phyloP scores from a whole-genome alignment of 2,888 invertebrate genomes.

The Diplolepis rosae region DNA sequence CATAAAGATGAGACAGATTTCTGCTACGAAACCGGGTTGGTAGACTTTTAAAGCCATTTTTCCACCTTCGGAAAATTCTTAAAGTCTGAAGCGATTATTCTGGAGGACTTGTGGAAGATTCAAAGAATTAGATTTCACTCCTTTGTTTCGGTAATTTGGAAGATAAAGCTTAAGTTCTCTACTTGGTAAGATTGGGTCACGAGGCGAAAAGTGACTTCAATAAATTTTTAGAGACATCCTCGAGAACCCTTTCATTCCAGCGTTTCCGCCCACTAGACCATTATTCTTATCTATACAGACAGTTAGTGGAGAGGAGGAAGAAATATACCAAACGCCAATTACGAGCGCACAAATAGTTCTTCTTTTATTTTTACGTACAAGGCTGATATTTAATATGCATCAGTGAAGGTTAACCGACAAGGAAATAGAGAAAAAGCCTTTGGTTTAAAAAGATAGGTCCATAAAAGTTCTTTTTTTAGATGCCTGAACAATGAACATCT shows the following conservation, averaged over 20 bases:
- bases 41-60: conserved; percentile 1
- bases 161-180: conserved; percentile 2
- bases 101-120: not conserved
- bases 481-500: not conserved
- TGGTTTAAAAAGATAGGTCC: not conserved
- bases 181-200: conserved; percentile 35
- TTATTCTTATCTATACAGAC: conserved; percentile 29
- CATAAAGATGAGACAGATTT: conserved; percentile 30
- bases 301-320: not conserved
- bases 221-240: conserved; percentile 34
- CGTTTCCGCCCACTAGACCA: conserved; percentile 25
- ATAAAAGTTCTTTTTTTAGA: not conserved
- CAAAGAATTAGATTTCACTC: not conserved
- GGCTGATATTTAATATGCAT: conserved; percentile 8
- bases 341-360: conserved; percentile 8
- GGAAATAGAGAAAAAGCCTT: not conserved
- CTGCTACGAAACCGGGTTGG: not conserved
- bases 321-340: conserved; percentile 23
- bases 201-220: conserved; percentile 33
- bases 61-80: not conserved
- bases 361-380: not conserved
- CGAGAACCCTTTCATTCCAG: conserved; percentile 25
- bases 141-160: not conserved
- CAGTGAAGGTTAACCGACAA: not conserved
- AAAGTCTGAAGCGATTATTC: not conserved